These are phyloP conservation scores for Cavia porcellus DNA, from an alignment of 2,113 vertebrate species.

Conservation along the genomic window DNA sequence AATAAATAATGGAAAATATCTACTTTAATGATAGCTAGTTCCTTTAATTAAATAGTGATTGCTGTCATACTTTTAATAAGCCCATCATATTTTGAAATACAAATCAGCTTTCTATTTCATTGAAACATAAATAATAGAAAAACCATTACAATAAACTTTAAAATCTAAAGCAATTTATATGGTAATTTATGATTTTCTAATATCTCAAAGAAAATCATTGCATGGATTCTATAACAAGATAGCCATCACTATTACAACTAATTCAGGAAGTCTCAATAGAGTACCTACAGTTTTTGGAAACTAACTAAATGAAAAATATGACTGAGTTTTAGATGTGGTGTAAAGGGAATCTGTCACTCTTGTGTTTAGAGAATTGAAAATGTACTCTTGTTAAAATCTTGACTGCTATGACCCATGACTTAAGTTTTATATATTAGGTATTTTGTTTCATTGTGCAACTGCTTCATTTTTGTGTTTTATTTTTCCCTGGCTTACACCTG, in stretches of 20 bases:
- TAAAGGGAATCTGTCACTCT: background rate
- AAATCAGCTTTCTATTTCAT: constrained; percentile 51
- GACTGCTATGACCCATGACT: background rate
- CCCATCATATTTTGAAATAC: constrained; percentile 61
- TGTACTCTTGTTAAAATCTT: background rate
- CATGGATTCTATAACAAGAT: background rate
- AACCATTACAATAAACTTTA: constrained; percentile 40
- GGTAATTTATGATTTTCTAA: constrained; percentile 61
- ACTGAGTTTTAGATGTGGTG: background rate
- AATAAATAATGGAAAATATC: background rate
- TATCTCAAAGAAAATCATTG: constrained; percentile 8
- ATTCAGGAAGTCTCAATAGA: background rate
- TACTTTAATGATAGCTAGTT: constrained; percentile 15
- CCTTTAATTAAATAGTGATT: constrained; percentile 60
- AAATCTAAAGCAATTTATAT: constrained; percentile 66
- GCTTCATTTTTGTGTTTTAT: background rate
- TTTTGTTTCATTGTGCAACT: background rate
- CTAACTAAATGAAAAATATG: background rate
- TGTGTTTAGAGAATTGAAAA: background rate
- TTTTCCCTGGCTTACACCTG: background rate
- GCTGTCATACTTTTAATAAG: constrained; percentile 17
- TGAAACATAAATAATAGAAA: constrained; percentile 51
- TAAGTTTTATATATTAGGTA: background rate
- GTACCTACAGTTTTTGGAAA: background rate
- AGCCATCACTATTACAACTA: background rate